These are phyloP conservation scores for Falco rusticolus DNA, from an alignment of 2,797 vertebrate genomes.

Conservation along the genomic window DNA sequence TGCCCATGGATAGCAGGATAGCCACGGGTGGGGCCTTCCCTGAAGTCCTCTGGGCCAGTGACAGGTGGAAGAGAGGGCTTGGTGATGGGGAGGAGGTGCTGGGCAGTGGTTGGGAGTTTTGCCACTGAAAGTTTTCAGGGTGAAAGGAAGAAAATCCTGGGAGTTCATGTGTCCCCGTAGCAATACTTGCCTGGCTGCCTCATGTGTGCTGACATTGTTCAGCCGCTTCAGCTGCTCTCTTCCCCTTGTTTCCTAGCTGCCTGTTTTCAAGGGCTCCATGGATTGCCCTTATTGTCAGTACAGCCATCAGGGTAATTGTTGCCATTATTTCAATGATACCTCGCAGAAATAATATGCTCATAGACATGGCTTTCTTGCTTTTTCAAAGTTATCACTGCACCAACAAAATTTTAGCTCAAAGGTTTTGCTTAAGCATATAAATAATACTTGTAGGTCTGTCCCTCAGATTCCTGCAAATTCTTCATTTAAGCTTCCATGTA, in stretches of 20 bases:
- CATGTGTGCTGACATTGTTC: neutral
- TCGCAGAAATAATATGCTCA: constrained; percentile 27
- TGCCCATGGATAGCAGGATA: neutral
- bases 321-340: constrained; percentile 31
- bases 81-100: neutral
- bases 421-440: constrained; percentile 16
- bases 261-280: constrained; percentile 6
- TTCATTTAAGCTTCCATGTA: constrained; percentile 67
- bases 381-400: constrained; percentile 14
- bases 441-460: constrained; percentile 62
- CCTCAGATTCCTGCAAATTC: constrained; percentile 73
- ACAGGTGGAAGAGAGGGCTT: neutral
- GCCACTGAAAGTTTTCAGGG: neutral
- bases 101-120: neutral
- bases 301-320: constrained; percentile 41
- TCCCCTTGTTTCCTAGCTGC: neutral
- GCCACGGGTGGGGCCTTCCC: neutral
- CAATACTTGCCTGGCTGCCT: neutral
- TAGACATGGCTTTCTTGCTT: neutral
- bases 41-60: neutral
- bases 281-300: constrained; percentile 25
- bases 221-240: constrained; percentile 5
- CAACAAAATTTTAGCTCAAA: constrained; percentile 29
- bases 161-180: neutral
- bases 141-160: neutral